These are phyloP conservation scores for Barbus barbus DNA, from an alignment of 2,113 vertebrate species.

Conservation along the genomic window DNA sequence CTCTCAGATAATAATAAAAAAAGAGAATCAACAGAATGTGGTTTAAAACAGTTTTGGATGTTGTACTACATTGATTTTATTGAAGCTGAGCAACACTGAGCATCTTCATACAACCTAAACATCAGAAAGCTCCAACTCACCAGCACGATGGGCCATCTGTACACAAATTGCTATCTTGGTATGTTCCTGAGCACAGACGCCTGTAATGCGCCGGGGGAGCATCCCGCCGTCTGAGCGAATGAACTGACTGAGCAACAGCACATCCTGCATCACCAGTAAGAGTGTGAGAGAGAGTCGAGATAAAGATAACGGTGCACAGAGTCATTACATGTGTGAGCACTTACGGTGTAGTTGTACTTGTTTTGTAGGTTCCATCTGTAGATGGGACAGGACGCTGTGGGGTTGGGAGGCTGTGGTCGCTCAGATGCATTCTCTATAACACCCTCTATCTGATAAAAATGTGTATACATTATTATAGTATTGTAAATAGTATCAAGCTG, in stretches of 20 bases:
- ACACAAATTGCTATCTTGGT: constrained; percentile 89
- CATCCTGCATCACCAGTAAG: constrained; percentile 77
- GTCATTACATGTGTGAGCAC: constrained; percentile 48
- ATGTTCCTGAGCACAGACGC: constrained; percentile 91
- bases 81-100: not conserved
- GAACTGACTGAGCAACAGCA: constrained; percentile 93
- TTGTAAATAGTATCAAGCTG: not conserved
- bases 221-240: constrained; percentile 91
- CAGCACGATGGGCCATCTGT: constrained; percentile 96
- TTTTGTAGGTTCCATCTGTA: constrained; percentile 96
- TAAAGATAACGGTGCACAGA: not conserved
- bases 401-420: constrained; percentile 86
- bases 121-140: constrained; percentile 51
- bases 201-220: constrained; percentile 86
- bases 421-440: constrained; percentile 64
- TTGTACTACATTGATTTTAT: not conserved
- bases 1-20: not conserved
- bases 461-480: not conserved
- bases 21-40: not conserved
- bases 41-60: not conserved
- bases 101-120: not conserved
- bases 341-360: constrained; percentile 90
- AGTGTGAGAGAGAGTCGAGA: not conserved
- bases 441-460: constrained; percentile 85
- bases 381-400: constrained; percentile 90